Evolutionary conservation across 1,140 invertebrate species (phyloP).

Genomic region (Polypedilum vanderplanki): DNA sequence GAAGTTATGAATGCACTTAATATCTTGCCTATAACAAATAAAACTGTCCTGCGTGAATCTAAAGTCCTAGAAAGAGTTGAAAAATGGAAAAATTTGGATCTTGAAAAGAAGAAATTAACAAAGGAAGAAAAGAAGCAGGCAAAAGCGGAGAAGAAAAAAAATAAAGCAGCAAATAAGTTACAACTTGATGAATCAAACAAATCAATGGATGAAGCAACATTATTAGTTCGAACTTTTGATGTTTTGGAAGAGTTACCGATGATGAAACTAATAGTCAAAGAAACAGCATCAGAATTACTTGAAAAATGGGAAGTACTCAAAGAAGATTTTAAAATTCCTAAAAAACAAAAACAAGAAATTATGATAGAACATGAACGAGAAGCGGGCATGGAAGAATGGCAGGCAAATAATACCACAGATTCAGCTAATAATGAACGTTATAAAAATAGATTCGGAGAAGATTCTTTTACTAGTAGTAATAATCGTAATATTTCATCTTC

Average conservation of each 20-base stretch:
- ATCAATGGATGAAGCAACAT: slow-evolving; percentile 34
- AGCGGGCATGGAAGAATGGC: slow-evolving; percentile 48
- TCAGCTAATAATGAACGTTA: slow-evolving; percentile 34
- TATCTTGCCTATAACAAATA: slow-evolving; percentile 83
- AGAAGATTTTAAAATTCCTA: slow-evolving; percentile 85
- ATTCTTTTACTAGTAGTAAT: neutral
- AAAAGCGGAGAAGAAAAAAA: slow-evolving; percentile 6
- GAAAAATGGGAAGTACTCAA: slow-evolving; percentile 40
- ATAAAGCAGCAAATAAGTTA: slow-evolving; percentile 29
- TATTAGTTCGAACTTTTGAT: neutral
- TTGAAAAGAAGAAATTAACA: neutral
- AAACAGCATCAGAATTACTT: slow-evolving; percentile 33
- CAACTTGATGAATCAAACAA: slow-evolving; percentile 31
- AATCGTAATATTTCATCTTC: neutral
- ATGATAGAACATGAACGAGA: slow-evolving; percentile 90
- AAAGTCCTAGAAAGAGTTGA: slow-evolving; percentile 78
- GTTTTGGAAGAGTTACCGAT: neutral
- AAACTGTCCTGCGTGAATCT: slow-evolving; percentile 85
- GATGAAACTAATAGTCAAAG: slow-evolving; percentile 30
- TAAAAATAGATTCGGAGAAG: slow-evolving; percentile 20
- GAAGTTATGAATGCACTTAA: slow-evolving; percentile 73
- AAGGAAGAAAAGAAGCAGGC: slow-evolving; percentile 10
- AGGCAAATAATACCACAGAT: slow-evolving; percentile 35
- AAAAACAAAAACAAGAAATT: slow-evolving; percentile 85
- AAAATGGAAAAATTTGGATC: slow-evolving; percentile 56